A percentile compares a stretch with the other conserved stretches of the same genome.
Conservation (phyloP, 2,113 vertebrate genomes). For the Eclectus roratus region DNA sequence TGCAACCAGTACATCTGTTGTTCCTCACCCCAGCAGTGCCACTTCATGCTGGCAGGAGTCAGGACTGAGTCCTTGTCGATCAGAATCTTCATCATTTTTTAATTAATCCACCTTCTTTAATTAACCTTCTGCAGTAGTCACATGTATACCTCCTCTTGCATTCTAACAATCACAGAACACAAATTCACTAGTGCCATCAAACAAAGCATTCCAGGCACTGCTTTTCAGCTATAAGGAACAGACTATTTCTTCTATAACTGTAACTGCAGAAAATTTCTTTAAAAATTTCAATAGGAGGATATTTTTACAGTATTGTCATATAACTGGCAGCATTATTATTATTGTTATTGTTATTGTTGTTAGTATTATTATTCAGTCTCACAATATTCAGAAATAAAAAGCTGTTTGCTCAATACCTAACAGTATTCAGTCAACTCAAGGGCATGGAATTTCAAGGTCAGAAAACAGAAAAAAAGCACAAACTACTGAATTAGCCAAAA, state of each 20-base stretch:
- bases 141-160: not conserved
- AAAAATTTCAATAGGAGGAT: not conserved
- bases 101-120: not conserved
- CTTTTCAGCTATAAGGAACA: not conserved
- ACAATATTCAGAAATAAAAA: not conserved
- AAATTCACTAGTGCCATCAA: not conserved
- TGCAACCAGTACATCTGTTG: not conserved
- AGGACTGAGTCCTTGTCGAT: not conserved
- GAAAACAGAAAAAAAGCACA: not conserved
- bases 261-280: not conserved
- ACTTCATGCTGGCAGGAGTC: not conserved
- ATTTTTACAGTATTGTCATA: not conserved
- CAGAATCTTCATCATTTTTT: rapidly evolving
- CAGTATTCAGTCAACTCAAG: not conserved
- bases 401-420: not conserved
- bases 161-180: not conserved
- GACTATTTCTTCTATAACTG: not conserved
- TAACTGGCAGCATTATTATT: not conserved
- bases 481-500: not conserved
- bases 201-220: not conserved
- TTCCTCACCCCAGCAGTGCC: not conserved
- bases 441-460: not conserved
- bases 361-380: not conserved
- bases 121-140: not conserved
- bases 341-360: not conserved